phyloP scores from a whole-genome alignment of 2,797 vertebrate genomes.

The Macropodus opercularis region DNA sequence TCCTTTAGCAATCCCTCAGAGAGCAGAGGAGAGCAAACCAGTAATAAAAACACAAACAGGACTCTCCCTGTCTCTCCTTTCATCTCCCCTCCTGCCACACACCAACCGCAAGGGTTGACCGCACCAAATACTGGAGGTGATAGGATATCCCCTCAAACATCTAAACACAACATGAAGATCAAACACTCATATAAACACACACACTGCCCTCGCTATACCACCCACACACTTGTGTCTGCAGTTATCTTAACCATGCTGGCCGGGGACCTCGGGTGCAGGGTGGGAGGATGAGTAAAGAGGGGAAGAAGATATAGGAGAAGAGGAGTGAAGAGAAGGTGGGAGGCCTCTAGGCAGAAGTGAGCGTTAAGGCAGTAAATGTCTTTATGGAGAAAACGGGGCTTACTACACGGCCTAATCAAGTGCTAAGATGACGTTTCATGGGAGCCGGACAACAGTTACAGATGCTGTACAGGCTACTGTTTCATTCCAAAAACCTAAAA shows the following conservation, averaged over 20 bases:
- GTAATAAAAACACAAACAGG: slow-evolving; percentile 84
- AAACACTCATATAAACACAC: slow-evolving; percentile 73
- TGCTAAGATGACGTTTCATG: slow-evolving; percentile 48
- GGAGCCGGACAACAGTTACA: slow-evolving; percentile 52
- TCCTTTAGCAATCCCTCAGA: slow-evolving; percentile 76
- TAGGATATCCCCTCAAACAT: slow-evolving; percentile 86
- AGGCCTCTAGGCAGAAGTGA: slow-evolving; percentile 57
- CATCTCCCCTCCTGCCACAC: slow-evolving; percentile 75
- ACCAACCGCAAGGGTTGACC: slow-evolving; percentile 74
- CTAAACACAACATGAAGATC: slow-evolving; percentile 85
- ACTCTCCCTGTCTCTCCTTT: slow-evolving; percentile 74
- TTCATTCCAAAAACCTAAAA: slow-evolving; percentile 56
- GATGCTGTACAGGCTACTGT: slow-evolving; percentile 59
- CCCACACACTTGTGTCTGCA: slow-evolving; percentile 77
- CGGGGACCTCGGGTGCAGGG: slow-evolving; percentile 58
- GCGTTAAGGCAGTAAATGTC: slow-evolving; percentile 68
- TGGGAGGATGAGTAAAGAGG: slow-evolving; percentile 39
- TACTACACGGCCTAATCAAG: slow-evolving; percentile 59
- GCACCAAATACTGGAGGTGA: slow-evolving; percentile 82
- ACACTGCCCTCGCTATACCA: slow-evolving; percentile 75
- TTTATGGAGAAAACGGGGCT: slow-evolving; percentile 62
- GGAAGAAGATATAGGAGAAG: slow-evolving; percentile 40
- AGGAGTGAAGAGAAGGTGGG: slow-evolving; percentile 45
- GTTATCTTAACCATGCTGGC: slow-evolving; percentile 83
- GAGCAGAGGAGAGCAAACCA: slow-evolving; percentile 77